These are phyloP conservation scores for Pantherophis vulpinus DNA, from an alignment of 2,797 vertebrate species.

Conservation along the genomic window DNA sequence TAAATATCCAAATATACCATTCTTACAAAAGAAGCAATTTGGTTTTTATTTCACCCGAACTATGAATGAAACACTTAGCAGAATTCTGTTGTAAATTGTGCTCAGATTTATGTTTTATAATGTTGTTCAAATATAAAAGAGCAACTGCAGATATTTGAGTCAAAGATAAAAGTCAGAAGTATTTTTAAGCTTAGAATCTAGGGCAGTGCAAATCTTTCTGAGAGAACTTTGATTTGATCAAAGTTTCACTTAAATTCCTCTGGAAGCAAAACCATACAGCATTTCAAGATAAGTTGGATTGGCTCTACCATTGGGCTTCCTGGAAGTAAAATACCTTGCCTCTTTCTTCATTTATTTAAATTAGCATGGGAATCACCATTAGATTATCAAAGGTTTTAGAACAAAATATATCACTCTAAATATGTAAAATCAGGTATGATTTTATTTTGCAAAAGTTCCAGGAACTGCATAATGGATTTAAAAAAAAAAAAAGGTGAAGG, in stretches of 20 bases:
- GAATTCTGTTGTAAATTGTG: conserved; percentile 34
- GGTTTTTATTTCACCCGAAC: conserved; percentile 11
- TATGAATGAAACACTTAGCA: conserved; percentile 35
- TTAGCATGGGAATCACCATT: neutral
- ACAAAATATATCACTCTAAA: neutral
- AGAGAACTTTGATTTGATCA: neutral
- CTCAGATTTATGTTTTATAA: conserved; percentile 20
- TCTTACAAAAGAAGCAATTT: conserved; percentile 16
- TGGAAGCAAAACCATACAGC: neutral
- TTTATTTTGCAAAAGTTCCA: neutral
- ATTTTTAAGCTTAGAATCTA: conserved; percentile 14
- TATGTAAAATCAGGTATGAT: neutral
- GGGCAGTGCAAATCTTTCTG: neutral
- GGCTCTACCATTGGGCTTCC: neutral
- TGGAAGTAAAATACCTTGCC: neutral
- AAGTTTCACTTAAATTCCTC: neutral
- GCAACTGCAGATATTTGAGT: neutral
- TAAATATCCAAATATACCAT: neutral
- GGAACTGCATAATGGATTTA: neutral
- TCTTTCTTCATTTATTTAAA: neutral
- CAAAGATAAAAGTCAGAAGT: neutral
- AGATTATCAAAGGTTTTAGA: neutral
- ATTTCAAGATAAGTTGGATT: neutral
- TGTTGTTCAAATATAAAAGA: conserved; percentile 1
- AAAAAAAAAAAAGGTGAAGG: neutral